Evolutionary conservation across 2,888 invertebrate genomes (phyloP), one percentile per base, ranked within the genome.

Genomic region (Caenorhabditis wallacei): DNA sequence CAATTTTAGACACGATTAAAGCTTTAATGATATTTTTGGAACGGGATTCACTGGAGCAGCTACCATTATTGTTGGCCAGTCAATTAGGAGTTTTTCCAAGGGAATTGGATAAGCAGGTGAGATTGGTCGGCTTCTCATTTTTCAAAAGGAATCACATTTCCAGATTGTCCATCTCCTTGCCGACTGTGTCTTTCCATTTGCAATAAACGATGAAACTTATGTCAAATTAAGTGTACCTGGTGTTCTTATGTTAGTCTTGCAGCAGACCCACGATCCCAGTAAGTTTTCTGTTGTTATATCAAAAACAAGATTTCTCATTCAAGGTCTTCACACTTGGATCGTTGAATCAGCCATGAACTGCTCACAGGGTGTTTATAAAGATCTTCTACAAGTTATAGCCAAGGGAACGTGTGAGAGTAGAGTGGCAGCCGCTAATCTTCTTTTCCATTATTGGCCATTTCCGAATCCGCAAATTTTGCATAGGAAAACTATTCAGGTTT

Each of bases 371-470:
- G 95, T 97, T 13, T 95, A 96, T 64, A 71, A 72, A n/a, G 88
- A 87, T 63, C 69, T 88, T 0, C 70, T 86, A 37, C 85, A 87
- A 75, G 85, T 85, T 2, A 85, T 85, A 10, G 82, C 87, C 2
- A 87, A 98, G 93, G 99, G 99, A 56, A 97, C 98, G 0, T 95
- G 96, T 85, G 95, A 95, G 66, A 96, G 98, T 0, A 94, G 97
- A 66, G 95, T 96, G n/a, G 96, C 97, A 0, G 98, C 98, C 1
- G 97, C 97, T 69, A 97, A 98, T 93, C 94, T 99, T 48, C 94
- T 99, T 63, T 98, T 99, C 93, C 97, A 98, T 94, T 99, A 99
- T 93, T 99, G 98, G 98, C 99, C 99, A 4, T 96, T 97, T 3
- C 95, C 98, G 91, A 97, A 98, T 93, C 96, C 97, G 26, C 96